A percentile compares a stretch with the other conserved stretches of the same genome.
phyloP scores from a whole-genome alignment of 1,140 invertebrate species.

The Euwallacea fornicatus region DNA sequence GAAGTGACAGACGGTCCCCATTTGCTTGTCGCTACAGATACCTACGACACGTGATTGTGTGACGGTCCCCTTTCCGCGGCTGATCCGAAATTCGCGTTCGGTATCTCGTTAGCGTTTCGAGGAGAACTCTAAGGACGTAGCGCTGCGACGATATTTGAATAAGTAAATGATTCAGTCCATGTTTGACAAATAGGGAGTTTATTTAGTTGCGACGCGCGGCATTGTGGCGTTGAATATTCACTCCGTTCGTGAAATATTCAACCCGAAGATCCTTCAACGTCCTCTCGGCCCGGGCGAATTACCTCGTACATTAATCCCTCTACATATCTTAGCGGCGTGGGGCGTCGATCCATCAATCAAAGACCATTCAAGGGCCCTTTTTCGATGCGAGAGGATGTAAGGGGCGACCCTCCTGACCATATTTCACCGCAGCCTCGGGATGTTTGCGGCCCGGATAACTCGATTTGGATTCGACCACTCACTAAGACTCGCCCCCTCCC shows the following conservation, averaged over 20 bases:
- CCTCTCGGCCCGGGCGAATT: not conserved
- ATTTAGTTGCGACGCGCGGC: conserved; percentile 4
- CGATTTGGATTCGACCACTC: too few species aligned
- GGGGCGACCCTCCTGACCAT: conserved; percentile 17
- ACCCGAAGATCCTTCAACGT: not conserved
- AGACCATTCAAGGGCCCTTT: not conserved
- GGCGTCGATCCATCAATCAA: conserved; percentile 15
- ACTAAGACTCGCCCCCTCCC: too few species aligned
- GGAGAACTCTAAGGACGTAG: not conserved
- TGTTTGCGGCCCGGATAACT: too few species aligned
- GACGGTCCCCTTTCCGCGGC: not conserved
- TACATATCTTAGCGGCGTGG: conserved; percentile 9
- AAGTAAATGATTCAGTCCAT: conserved; percentile 21
- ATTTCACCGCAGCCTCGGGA: conserved; percentile 1
- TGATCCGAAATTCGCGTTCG: conserved; percentile 16
- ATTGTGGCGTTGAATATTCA: not conserved
- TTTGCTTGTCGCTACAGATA: too few species aligned
- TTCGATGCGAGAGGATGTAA: conserved; percentile 7
- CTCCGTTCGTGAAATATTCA: conserved; percentile 10
- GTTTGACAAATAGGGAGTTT: conserved; percentile 21
- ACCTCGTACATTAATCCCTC: conserved; percentile 7
- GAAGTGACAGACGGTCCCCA: too few species aligned
- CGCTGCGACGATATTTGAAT: conserved; percentile 12
- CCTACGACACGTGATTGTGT: not conserved
- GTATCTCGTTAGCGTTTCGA: conserved; percentile 19